Percentiles rank a stretch among this genome's conserved stretches.
Conservation (phyloP, 2,797 vertebrate genomes). For the Myotis vivesi region DNA sequence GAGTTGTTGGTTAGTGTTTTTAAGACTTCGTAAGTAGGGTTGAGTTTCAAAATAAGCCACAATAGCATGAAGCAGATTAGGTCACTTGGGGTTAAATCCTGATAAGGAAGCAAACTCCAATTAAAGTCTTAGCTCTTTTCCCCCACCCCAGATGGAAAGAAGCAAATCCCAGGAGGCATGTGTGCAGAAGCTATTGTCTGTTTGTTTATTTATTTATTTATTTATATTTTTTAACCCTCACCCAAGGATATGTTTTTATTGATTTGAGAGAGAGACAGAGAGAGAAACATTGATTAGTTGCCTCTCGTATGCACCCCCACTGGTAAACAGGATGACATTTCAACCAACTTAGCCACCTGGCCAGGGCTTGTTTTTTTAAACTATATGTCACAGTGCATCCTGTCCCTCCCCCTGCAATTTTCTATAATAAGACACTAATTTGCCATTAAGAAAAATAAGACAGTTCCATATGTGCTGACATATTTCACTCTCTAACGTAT, state of each 20-base stretch:
- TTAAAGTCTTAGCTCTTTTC: neutral
- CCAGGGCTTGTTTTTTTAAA: neutral
- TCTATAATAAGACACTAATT: neutral
- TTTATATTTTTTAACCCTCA: neutral
- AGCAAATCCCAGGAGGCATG: neutral
- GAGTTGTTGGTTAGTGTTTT: neutral
- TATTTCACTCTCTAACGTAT: neutral
- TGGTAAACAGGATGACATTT: too few relatives aligned
- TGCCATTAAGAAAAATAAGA: constrained; percentile 23
- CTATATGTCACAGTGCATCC: neutral
- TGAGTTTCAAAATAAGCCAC: constrained; percentile 18
- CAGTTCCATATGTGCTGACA: neutral
- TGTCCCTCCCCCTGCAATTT: fast-evolving
- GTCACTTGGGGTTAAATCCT: neutral
- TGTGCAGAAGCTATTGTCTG: neutral
- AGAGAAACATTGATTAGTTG: neutral
- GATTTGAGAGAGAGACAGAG: neutral
- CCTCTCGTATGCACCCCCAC: neutral
- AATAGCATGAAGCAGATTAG: neutral
- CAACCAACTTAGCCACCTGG: neutral
- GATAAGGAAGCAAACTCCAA: neutral
- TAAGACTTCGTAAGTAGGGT: neutral
- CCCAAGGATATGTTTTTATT: too few relatives aligned
- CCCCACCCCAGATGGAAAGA: neutral
- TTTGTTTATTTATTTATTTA: neutral